Evolutionary conservation across 2,113 vertebrate species (phyloP).

Genomic region (Nyctibius bracteatus): DNA sequence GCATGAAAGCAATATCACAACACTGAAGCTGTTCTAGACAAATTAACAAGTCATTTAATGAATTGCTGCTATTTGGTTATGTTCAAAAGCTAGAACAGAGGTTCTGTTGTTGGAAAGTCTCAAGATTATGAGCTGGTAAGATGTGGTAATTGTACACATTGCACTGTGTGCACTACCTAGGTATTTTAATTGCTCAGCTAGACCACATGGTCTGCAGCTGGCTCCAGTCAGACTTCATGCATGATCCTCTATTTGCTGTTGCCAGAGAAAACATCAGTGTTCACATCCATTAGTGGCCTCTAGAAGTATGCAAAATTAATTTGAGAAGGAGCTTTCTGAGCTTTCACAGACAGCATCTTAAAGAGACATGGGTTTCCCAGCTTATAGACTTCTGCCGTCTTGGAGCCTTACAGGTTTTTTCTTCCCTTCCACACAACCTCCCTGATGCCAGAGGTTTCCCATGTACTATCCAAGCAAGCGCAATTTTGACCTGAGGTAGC

Average conservation of each 20-base stretch:
- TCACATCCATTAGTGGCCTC: not conserved
- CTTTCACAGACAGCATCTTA: not conserved
- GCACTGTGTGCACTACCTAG: not conserved
- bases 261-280: constrained; percentile 31
- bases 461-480: not conserved
- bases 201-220: not conserved
- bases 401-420: not conserved
- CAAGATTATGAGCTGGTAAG: not conserved
- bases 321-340: constrained; percentile 7
- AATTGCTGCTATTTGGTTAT: not conserved
- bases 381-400: not conserved
- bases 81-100: constrained; percentile 3
- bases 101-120: constrained; percentile 16
- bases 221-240: not conserved
- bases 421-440: not conserved
- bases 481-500: not conserved
- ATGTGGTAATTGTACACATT: not conserved
- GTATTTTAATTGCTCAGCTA: constrained; percentile 11
- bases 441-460: not conserved
- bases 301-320: not conserved
- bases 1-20: not conserved
- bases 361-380: not conserved
- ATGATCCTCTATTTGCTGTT: not conserved
- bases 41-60: constrained; percentile 1
- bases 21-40: not conserved